These are phyloP conservation scores for Coregonus ussuriensis DNA, from an alignment of 2,797 vertebrate genomes.

Conservation along the genomic window DNA sequence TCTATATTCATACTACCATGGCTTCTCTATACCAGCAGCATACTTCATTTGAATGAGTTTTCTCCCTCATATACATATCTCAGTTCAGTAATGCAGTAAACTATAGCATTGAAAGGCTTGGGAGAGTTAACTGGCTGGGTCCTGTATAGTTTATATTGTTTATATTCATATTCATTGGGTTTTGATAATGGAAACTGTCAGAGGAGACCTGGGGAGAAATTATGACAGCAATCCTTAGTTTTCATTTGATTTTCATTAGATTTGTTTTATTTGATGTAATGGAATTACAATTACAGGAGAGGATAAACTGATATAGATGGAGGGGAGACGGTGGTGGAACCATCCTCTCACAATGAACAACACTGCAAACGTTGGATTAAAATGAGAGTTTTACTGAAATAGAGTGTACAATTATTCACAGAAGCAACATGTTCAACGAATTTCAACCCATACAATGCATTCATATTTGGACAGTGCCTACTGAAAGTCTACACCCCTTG, in stretches of 20 bases:
- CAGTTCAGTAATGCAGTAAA: slow-evolving; percentile 62
- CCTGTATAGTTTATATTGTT: slow-evolving; percentile 51
- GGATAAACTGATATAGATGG: slow-evolving; percentile 57
- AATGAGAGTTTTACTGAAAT: background rate
- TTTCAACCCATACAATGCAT: background rate
- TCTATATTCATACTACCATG: background rate
- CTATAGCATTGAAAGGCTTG: slow-evolving; percentile 62
- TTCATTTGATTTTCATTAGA: slow-evolving; percentile 52
- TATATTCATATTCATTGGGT: slow-evolving; percentile 65
- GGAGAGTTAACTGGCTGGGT: slow-evolving; percentile 57
- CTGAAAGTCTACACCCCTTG: too few relatives aligned
- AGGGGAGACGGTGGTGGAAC: slow-evolving; percentile 34
- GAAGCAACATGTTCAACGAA: background rate
- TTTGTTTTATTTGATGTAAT: slow-evolving; percentile 49
- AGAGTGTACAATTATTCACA: background rate
- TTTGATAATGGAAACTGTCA: slow-evolving; percentile 67
- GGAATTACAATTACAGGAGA: slow-evolving; percentile 41
- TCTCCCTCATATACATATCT: slow-evolving; percentile 30
- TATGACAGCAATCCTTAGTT: slow-evolving; percentile 60
- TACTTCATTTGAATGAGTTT: slow-evolving; percentile 63
- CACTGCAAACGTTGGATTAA: background rate
- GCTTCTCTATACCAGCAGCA: slow-evolving; percentile 7
- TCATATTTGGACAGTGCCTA: background rate
- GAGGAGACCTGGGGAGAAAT: slow-evolving; percentile 63
- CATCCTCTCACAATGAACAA: background rate